phyloP scores from a whole-genome alignment of 2,797 vertebrate genomes.

The Brotula barbata region DNA sequence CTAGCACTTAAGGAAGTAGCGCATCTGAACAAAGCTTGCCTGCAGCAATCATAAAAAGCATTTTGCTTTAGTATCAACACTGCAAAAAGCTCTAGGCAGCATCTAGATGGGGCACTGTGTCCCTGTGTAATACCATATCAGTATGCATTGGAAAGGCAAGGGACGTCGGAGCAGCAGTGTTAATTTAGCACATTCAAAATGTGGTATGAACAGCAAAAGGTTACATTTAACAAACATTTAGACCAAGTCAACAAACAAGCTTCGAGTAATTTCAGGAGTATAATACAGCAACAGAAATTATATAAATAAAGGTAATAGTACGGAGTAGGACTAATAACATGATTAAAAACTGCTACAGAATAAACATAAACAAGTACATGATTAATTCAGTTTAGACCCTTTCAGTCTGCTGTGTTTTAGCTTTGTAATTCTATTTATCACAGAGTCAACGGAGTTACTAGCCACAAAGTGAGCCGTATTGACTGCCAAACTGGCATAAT shows the following conservation, averaged over 20 bases:
- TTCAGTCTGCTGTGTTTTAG: constrained; percentile 43
- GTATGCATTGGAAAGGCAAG: constrained; percentile 27
- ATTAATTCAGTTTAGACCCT: constrained; percentile 34
- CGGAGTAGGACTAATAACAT: constrained; percentile 45
- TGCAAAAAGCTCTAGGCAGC: constrained; percentile 43
- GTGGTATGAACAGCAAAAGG: constrained; percentile 41
- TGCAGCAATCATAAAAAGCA: constrained; percentile 23
- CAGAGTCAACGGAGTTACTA: constrained; percentile 54
- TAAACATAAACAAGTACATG: constrained; percentile 33
- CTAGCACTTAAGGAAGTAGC: constrained; percentile 10
- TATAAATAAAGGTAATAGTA: constrained; percentile 44
- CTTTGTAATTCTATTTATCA: constrained; percentile 52
- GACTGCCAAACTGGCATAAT: constrained; percentile 61
- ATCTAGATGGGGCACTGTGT: constrained; percentile 21
- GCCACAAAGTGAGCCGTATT: constrained; percentile 57
- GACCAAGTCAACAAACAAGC: constrained; percentile 38
- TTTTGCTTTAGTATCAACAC: constrained; percentile 34
- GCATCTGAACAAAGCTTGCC: constrained; percentile 12
- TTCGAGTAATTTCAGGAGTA: constrained; percentile 24
- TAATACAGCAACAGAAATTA: constrained; percentile 36
- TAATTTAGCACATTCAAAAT: constrained; percentile 36
- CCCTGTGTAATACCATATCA: constrained; percentile 36
- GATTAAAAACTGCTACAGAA: constrained; percentile 40
- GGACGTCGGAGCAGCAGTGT: constrained; percentile 31
- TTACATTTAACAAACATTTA: constrained; percentile 30